Conservation (phyloP, 2,797 vertebrate genomes). For the Oryzias dopingdopingensis region DNA sequence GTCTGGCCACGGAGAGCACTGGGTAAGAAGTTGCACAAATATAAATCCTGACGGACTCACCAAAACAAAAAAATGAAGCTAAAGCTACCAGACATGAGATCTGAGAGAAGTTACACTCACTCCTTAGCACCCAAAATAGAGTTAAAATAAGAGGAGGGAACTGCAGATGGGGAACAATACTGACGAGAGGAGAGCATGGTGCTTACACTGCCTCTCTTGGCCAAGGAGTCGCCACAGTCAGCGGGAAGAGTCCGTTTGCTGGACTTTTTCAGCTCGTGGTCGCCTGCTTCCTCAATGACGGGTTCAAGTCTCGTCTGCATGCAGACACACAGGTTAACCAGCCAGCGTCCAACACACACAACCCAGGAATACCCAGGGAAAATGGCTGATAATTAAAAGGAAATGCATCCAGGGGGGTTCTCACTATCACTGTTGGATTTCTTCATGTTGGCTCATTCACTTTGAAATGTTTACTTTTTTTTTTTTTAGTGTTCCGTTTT, state of each 20-base stretch:
- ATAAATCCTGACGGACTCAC: background rate
- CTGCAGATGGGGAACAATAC: constrained; percentile 19
- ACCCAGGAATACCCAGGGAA: background rate
- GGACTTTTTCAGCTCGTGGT: constrained; percentile 99
- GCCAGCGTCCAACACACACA: constrained; percentile 27
- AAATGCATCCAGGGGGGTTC: no score
- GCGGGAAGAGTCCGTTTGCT: constrained; percentile 98
- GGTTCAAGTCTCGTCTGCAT: constrained; percentile 96
- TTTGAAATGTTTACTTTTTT: background rate
- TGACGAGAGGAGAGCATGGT: constrained; percentile 63
- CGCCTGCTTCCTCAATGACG: constrained; percentile 95
- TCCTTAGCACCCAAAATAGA: no score
- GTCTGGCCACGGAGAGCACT: constrained; percentile 96
- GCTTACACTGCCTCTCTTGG: constrained; percentile 99
- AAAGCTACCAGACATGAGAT: constrained; percentile 1
- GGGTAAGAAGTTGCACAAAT: constrained; percentile 29
- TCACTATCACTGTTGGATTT: no score
- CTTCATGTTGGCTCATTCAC: background rate
- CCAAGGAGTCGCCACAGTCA: constrained; percentile 98
- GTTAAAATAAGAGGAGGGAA: background rate
- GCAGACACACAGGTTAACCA: constrained; percentile 75
- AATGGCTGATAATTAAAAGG: background rate
- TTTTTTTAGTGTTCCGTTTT: background rate
- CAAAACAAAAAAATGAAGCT: background rate
- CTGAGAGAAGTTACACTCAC: no score